These are phyloP conservation scores for Helobdella robusta DNA, from an alignment of 2,888 invertebrate species.

Conservation along the genomic window DNA sequence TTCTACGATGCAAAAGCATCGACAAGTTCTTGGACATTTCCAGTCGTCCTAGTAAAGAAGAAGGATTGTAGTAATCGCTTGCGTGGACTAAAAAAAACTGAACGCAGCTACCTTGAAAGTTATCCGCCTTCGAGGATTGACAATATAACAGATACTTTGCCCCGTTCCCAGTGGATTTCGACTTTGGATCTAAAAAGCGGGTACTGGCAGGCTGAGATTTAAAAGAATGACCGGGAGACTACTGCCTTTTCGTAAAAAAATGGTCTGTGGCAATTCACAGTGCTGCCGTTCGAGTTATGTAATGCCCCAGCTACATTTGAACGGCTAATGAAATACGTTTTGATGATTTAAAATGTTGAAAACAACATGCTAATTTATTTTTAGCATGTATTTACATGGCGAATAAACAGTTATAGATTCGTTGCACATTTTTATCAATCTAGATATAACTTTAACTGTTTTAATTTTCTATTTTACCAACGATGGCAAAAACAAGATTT, in stretches of 20 bases:
- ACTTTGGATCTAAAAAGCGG: slow-evolving; percentile 34
- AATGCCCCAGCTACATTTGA: slow-evolving; percentile 24
- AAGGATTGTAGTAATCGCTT: too few relatives aligned
- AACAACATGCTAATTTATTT: too few relatives aligned
- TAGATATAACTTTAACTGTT: too few relatives aligned
- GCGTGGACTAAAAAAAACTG: slow-evolving; percentile 32
- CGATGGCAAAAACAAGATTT: too few relatives aligned
- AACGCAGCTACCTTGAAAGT: slow-evolving; percentile 30
- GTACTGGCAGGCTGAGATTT: slow-evolving; percentile 36
- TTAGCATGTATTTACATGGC: too few relatives aligned
- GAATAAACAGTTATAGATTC: too few relatives aligned
- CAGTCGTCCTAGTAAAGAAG: slow-evolving; percentile 29
- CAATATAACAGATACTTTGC: slow-evolving; percentile 31
- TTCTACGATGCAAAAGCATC: slow-evolving; percentile 9
- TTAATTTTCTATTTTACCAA: too few relatives aligned
- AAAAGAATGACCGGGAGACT: slow-evolving; percentile 7
- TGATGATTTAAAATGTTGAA: too few relatives aligned
- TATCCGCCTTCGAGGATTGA: too few relatives aligned
- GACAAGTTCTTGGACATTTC: slow-evolving; percentile 21
- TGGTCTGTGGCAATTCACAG: slow-evolving; percentile 23
- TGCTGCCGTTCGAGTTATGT: slow-evolving; percentile 21
- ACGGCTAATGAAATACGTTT: slow-evolving; percentile 22
- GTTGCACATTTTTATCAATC: too few relatives aligned
- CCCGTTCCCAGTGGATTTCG: slow-evolving; percentile 33
- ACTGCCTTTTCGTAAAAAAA: slow-evolving; percentile 25